A percentile compares a stretch with the other conserved stretches of the same genome.
Evolutionary conservation across 1,140 invertebrate genomes (phyloP).

Genomic region (Carposina sasakii): DNA sequence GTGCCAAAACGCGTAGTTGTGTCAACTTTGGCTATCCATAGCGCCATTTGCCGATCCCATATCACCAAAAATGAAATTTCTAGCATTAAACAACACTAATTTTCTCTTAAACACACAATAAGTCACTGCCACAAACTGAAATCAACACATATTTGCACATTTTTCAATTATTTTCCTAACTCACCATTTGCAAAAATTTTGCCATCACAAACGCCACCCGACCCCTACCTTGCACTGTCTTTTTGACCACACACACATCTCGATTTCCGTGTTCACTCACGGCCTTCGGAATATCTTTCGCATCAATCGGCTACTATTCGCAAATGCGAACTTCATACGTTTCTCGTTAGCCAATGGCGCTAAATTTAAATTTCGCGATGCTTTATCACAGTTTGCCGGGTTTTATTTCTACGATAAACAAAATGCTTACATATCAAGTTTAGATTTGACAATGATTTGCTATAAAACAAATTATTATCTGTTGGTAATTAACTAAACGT

Average conservation of each 20-base stretch:
- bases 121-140: slow-evolving; percentile 59
- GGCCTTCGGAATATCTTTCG: slow-evolving; percentile 74
- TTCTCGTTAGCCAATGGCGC: slow-evolving; percentile 51
- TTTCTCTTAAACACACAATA: slow-evolving; percentile 56
- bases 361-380: slow-evolving; percentile 69
- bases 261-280: slow-evolving; percentile 74
- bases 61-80: slow-evolving; percentile 64
- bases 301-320: slow-evolving; percentile 72
- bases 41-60: slow-evolving; percentile 72
- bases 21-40: slow-evolving; percentile 71
- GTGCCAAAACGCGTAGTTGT: slow-evolving; percentile 73
- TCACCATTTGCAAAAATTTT: slow-evolving; percentile 74
- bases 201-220: slow-evolving; percentile 74
- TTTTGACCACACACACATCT: slow-evolving; percentile 74
- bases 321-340: slow-evolving; percentile 71
- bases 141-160: slow-evolving; percentile 45
- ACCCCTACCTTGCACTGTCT: slow-evolving; percentile 74
- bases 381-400: too few relatives aligned
- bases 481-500: too few relatives aligned
- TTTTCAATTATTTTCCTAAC: slow-evolving; percentile 69
- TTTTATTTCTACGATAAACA: too few relatives aligned
- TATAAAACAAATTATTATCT: too few relatives aligned
- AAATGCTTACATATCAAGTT: too few relatives aligned
- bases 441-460: too few relatives aligned
- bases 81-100: slow-evolving; percentile 62